Base-by-base conservation (phyloP, 92 coral and sea anemone genomes). In the Paragorgia papillata region DNA sequence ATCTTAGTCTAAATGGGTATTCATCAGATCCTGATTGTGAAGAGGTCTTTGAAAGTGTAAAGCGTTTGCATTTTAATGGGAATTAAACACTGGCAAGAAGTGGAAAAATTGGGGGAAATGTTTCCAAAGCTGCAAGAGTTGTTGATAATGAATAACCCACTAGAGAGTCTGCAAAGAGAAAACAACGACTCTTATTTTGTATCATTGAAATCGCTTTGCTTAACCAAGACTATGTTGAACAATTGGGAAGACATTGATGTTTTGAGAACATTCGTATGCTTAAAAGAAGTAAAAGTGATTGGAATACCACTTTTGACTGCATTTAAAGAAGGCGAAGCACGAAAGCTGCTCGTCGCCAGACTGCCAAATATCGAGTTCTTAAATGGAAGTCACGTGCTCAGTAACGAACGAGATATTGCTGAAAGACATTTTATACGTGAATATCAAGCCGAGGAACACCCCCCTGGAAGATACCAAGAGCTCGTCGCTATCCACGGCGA, bases 231-330 rank as follows among this genome's bases (percentile, higher is more conserved):
- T 3, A 85, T 71, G 49, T 81, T 94, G 10, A 31, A 53, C 25
- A 28, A 79, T 27, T 94, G 98, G 98, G 86, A 73, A 25, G 84
- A 88, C 50, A 87, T 94, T 57, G 97, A 94, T 33, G 97, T 94
- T 1, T 79, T 94, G 44, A 90, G 85, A 53, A 26, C 55, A 8
- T 91, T 91, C 22, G 90, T 91, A n/a, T 32, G 37, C 6, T 79
- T 94, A 19, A 80, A 53, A 55, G 90, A 94, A 69, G 90, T 94
- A 3, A 83, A 87, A 44, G 68, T 94, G 1, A 62, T 94, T 60
- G 98, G 98, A 19, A 91, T 91, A 40, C 93, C 98, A 10, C 73
- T 91, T 27, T 21, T 91, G 29, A 83, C 70, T 0, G 80, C 39
- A 26, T 82, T 61, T 37, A 66, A 63, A 5, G 89, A 85, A 17